These are phyloP conservation scores for Oconnorella tubifera DNA, from an alignment of 2,888 invertebrate genomes.

Conservation along the genomic window DNA sequence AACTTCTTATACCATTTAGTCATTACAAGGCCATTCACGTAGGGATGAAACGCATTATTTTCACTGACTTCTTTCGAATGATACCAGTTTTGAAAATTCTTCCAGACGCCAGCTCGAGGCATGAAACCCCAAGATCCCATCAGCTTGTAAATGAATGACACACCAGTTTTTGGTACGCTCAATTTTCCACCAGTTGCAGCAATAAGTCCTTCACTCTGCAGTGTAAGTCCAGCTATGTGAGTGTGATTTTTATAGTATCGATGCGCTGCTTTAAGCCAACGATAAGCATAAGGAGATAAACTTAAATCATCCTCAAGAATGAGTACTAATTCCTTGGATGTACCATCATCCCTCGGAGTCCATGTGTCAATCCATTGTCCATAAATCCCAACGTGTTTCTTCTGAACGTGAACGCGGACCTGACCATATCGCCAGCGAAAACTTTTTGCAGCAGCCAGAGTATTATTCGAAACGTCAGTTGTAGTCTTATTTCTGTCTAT, in stretches of 20 bases:
- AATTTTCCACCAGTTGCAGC: constrained; percentile 24
- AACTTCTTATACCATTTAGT: constrained; percentile 27
- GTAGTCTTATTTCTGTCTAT: too few species aligned
- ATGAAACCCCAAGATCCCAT: constrained; percentile 32
- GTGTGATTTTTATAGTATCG: constrained; percentile 35
- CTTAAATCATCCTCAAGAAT: constrained; percentile 46
- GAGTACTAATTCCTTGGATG: constrained; percentile 41
- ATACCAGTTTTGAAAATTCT: constrained; percentile 30
- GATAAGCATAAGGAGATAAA: constrained; percentile 42
- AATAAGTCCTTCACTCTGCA: constrained; percentile 37
- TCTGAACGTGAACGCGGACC: constrained; percentile 30
- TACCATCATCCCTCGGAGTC: constrained; percentile 25
- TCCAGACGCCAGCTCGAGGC: constrained; percentile 23
- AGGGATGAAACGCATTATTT: constrained; percentile 23
- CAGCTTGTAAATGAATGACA: constrained; percentile 22
- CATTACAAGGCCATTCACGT: constrained; percentile 21
- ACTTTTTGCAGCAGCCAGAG: background rate
- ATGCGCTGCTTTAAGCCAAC: constrained; percentile 42
- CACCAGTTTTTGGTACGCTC: constrained; percentile 13
- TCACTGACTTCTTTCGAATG: constrained; percentile 9
- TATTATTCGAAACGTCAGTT: too few species aligned
- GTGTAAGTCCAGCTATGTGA: constrained; percentile 39
- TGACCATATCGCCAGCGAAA: constrained; percentile 18
- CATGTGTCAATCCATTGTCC: constrained; percentile 42
- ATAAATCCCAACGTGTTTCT: constrained; percentile 34